Evolutionary conservation across 92 coral and sea anemone genomes (phyloP).

Genomic region (Scolanthus callimorphus): DNA sequence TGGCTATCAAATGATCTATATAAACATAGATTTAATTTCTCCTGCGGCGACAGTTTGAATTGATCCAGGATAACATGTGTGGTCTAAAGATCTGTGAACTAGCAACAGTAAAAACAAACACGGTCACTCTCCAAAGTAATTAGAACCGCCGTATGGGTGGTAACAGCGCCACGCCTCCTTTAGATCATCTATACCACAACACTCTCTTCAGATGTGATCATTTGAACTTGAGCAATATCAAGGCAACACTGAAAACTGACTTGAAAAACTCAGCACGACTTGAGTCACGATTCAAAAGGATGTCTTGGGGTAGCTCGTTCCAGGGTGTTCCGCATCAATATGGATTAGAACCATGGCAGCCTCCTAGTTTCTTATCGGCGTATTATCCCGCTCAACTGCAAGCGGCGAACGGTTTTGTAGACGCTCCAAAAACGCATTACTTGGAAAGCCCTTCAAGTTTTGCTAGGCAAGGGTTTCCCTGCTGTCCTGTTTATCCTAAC

Average conservation of each 20-base stretch:
- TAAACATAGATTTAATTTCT: slow-evolving; percentile 3
- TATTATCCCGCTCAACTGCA: too few species aligned
- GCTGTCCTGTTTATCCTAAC: slow-evolving; percentile 32
- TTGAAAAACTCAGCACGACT: not conserved
- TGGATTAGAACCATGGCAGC: too few species aligned
- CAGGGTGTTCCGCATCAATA: too few species aligned
- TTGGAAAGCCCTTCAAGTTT: too few species aligned
- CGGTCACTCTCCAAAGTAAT: slow-evolving; percentile 20
- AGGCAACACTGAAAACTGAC: not conserved
- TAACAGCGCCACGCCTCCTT: slow-evolving; percentile 14
- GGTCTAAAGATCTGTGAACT: slow-evolving; percentile 16
- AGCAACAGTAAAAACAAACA: slow-evolving; percentile 27
- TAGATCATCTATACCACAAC: not conserved
- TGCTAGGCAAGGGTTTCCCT: not conserved
- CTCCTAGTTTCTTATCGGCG: too few species aligned
- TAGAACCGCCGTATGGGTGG: slow-evolving; percentile 32
- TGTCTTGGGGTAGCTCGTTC: too few species aligned
- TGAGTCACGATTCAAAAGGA: not conserved
- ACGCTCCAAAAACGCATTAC: too few species aligned
- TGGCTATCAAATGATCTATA: slow-evolving; percentile 16
- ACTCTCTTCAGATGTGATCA: not conserved
- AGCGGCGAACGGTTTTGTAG: too few species aligned
- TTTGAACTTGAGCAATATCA: not conserved
- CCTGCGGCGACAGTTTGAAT: slow-evolving; percentile 20
- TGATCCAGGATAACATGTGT: slow-evolving; percentile 5